These are phyloP conservation scores for Leptestheria dahalacensis DNA, from an alignment of 1,140 invertebrate species.

Conservation along the genomic window DNA sequence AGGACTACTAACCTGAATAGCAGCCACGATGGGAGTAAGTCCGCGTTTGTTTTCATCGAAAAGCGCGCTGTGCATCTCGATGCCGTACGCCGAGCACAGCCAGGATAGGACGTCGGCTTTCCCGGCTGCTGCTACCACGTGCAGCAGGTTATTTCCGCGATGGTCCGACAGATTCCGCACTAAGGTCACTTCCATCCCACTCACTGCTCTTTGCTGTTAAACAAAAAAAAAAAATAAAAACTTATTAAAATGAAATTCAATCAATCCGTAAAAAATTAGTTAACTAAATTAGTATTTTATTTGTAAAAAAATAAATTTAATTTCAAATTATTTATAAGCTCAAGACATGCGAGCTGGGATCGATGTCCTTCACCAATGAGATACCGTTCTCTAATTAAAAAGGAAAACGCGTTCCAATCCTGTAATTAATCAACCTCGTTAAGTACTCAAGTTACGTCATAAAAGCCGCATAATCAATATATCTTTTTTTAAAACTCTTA, in stretches of 20 bases:
- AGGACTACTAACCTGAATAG: conserved; percentile 26
- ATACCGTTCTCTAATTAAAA: too few species aligned
- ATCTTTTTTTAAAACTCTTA: too few species aligned
- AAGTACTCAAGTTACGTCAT: too few species aligned
- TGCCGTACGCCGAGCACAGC: conserved; percentile 24
- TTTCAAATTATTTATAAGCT: conserved; percentile 6
- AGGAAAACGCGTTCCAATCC: too few species aligned
- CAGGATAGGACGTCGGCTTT: conserved; percentile 28
- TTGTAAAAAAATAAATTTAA: too few species aligned
- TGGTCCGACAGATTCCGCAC: conserved; percentile 31
- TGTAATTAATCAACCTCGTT: too few species aligned
- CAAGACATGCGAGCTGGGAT: too few species aligned
- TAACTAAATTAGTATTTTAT: not conserved
- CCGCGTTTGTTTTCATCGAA: conserved; percentile 30
- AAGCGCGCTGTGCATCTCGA: conserved; percentile 25
- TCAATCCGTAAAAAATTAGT: conserved; percentile 2
- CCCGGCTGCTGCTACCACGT: conserved; percentile 27
- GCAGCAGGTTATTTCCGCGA: conserved; percentile 30
- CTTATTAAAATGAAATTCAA: not conserved
- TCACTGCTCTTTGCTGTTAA: conserved; percentile 25
- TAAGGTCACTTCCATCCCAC: conserved; percentile 29
- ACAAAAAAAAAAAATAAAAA: conserved; percentile 10
- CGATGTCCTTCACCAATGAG: too few species aligned
- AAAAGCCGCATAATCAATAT: too few species aligned
- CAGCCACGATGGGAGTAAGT: conserved; percentile 27